Evolutionary conservation across 1,140 invertebrate species (phyloP).

Genomic region (Sycophila sp.): DNA sequence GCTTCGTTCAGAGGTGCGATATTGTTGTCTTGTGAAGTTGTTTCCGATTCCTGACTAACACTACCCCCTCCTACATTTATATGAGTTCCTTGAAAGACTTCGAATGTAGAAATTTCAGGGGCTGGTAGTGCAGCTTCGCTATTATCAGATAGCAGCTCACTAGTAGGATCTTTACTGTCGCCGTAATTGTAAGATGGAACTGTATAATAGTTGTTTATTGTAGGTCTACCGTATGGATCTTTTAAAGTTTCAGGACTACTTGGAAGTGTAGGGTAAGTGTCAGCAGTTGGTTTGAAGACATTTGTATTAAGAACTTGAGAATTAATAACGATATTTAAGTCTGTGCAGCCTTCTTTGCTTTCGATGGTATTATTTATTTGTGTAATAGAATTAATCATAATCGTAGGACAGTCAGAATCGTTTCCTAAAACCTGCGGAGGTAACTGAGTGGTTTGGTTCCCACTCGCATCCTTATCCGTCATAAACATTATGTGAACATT

Average conservation of each 20-base stretch:
- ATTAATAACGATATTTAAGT: conserved; percentile 65
- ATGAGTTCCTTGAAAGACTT: conserved; percentile 54
- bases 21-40: neutral
- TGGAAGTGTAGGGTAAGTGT: neutral
- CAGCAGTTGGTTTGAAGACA: conserved; percentile 40
- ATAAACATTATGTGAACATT: conserved; percentile 62
- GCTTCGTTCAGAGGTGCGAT: neutral
- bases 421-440: neutral
- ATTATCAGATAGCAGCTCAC: conserved; percentile 1
- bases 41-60: neutral
- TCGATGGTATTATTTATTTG: conserved; percentile 61
- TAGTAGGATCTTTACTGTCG: neutral
- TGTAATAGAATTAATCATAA: conserved; percentile 61
- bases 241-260: neutral
- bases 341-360: conserved; percentile 62
- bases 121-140: neutral
- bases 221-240: neutral
- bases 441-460: conserved; percentile 7
- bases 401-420: conserved; percentile 56
- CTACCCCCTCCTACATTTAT: conserved; percentile 46
- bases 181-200: neutral
- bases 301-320: conserved; percentile 60
- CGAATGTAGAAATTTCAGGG: conserved; percentile 39
- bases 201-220: conserved; percentile 1
- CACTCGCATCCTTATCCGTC: conserved; percentile 46